Base-by-base conservation (phyloP, 2,888 invertebrate species). In the Dicyrtoma fusca region DNA sequence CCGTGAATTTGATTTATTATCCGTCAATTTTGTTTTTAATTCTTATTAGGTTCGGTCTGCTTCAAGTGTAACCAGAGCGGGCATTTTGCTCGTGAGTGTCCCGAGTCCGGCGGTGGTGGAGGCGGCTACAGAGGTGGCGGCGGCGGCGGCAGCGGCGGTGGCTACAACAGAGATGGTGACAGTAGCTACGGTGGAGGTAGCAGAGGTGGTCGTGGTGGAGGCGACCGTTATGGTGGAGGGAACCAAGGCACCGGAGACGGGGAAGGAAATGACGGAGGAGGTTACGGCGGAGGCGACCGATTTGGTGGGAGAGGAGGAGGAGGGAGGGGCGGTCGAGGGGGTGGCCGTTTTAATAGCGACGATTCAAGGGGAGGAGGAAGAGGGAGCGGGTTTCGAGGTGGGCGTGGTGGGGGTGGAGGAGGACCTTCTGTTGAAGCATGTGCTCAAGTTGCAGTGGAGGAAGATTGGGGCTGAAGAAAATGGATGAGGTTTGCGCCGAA, bases 381-480 rank as follows among this genome's bases (percentile, higher is more conserved):
- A 5, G 34, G 34, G 8, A 8, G 34, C 34, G 34, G 34, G 3
- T 34, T 34, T 34, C 34, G 34, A 34, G 34, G 34, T 5, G 34
- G 34, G 8, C 34, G 34, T 34, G 34, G 34, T 34, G 34, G 34
- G 4, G 34, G 34, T 34, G 34, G 34, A 3, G 34, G 34, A 3
- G 34, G 34, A 5, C 4, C 4, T 34, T 23, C 25, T 11, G 25
- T 26, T 8, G 25, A 59, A 13, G 25, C 26, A 14, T 59, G 59
- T 26, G 23, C 59, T 1, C 14, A 25, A n/a, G 59, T 59, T 59
- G 59, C 59, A 1, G 59, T 13, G 11, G 59, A 59, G 3, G 59
- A 59, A 59, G 59, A 59, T 59, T 59, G 59, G 59, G 59, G 59
- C 23, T 59, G n/a, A 59, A 55, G n/a, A n/a, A n/a, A n/a, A n/a